Base-by-base conservation (phyloP, 1,140 invertebrate species). In the Dermatophagoides farinae region DNA sequence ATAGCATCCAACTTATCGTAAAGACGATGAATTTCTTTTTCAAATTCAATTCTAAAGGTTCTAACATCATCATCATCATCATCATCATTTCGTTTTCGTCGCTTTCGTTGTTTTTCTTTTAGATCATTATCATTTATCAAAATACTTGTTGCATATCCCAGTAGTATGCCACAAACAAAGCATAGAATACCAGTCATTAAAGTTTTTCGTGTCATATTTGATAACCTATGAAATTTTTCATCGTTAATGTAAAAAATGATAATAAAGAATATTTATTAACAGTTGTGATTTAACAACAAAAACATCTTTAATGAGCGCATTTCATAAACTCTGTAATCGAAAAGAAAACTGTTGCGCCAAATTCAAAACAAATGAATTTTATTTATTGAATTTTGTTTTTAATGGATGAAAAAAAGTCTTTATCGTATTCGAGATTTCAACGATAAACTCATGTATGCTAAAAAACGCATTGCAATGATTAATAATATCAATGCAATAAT, bases 381-480 rank as follows among this genome's bases (percentile, higher is more conserved):
- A 20, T 23, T 18, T 44, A n/a, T 47, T n/a, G 14, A 53, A 53
- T 5, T 38, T 53, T 22, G 5, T n/a, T 53, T 53, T 53, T 25
- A n/a, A 14, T 16, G 51, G 12, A 53, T 5, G 11, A 53, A 53
- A n/a, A 53, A 53, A 31, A 4, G n/a, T 5, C 2, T 16, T 40
- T 58, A 58, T 38, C 57, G 57, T 49, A 14, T 49, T n/a, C 61
- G 64, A 11, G 68, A 67, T 62, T 66, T 67, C 1, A 59, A 41
- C n/a, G 82, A 67, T 0, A 90, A 71, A 0, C 80, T 79, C 23
- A 88, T 65, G 72, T 83, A 89, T 0, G 86, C 86, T 6, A 86
- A 67, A 0, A 83, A 67, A 64, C 88, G 73, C 69, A 88, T 88
- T 0, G 75, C 77, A n/a, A 87, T 66, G 59, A 89, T 82, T 0